Base-by-base conservation (phyloP, 2,113 vertebrate genomes). In the Heterotilapia buettikoferi region DNA sequence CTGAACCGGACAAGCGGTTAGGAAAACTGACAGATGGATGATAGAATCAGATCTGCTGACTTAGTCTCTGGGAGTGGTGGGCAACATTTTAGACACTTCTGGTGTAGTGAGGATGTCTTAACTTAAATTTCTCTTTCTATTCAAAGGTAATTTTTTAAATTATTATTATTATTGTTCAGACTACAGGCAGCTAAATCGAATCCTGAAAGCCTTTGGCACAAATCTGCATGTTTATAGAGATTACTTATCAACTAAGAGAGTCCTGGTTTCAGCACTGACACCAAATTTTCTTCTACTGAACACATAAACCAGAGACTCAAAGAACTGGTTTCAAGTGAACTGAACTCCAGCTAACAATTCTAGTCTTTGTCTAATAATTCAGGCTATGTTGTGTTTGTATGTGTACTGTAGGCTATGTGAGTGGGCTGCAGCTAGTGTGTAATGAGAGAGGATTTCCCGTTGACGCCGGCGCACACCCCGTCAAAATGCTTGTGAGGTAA, bases 401-500 rank as follows among this genome's bases (percentile, higher is more conserved):
- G 71, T 21, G 29, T 54, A 63, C 61, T 31, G 13, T 29, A 18
- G 43, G 52, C 40, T 11, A 5, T 73, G 66, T 76, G 61, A 59
- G 45, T 45, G 24, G 21, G 40, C 36, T 43, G 3, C 9, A 33
- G 13, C 45, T 31, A 78, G 26, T 61, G 29, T 52, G 79, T 26
- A 79, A 84, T 45, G 54, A 66, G n/a, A 85, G 63, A 81, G 43
- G 76, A 79, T 26, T 84, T 80, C 52, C 43, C 50, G 5, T 59
- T 63, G 57, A 84, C 43, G 45, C 85, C 73, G 56, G 12, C 18
- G 21, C 83, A 36, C 85, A 16, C 78, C 84, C 71, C 63, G 61
- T 85, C 92, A 94, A 93, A 93, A 94, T 94, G 94, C 92, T 88
- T 85, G 87, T 91, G 92, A 87, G 90, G 88, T 90, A 90, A 90